Evolutionary conservation across 2,113 vertebrate species (phyloP), one percentile per base, ranked within the genome.

Genomic region (Alethe castanea): DNA sequence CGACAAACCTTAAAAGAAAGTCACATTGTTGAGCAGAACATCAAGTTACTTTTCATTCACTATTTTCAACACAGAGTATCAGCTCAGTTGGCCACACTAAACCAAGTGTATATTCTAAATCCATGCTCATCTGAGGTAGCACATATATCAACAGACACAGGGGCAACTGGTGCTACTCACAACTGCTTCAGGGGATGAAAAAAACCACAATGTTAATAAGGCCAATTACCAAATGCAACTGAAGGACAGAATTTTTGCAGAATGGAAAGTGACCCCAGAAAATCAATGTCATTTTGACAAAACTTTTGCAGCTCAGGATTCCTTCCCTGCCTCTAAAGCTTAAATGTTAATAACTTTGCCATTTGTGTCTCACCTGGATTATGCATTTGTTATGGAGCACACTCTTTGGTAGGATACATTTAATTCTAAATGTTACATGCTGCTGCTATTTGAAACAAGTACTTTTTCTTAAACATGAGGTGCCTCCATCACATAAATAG

Each of bases 1-100:
- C 99, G 98, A 97, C 99, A 99, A 96, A 99, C 99, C 99, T 99
- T 98, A 35, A 96, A 97, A 92, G 93, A 94, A 94, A 92, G 92
- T 74, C 88, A 90, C 67, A 90, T 56, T 56, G 50, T 92, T 96
- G 87, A 96, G 87, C 56, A 92, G 25, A 50, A 91, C 50, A 69
- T 19, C 19, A 47, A 59, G 25, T 72, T 38, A 82, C 42, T 81
- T 62, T 72, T 71, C 64, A 25, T 40, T 59, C 59, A 81, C 11
- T 56, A 71, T 48, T 82, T 93, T 71, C 72, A 88, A 48, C 35
- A 71, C 14, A 76, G 28, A 70, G 0, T 19, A 85, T 47, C 74
- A 80, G 44, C n/a, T 80, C 52, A 69, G 47, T 8, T 80, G 29
- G 31, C 28, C 45, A 14, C 44, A 33, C 35, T 72, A 80, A 83